Percentiles rank a stretch among this genome's conserved stretches.
These are phyloP conservation scores for Miniopterus natalensis DNA, from an alignment of 2,113 vertebrate species.

Conservation along the genomic window DNA sequence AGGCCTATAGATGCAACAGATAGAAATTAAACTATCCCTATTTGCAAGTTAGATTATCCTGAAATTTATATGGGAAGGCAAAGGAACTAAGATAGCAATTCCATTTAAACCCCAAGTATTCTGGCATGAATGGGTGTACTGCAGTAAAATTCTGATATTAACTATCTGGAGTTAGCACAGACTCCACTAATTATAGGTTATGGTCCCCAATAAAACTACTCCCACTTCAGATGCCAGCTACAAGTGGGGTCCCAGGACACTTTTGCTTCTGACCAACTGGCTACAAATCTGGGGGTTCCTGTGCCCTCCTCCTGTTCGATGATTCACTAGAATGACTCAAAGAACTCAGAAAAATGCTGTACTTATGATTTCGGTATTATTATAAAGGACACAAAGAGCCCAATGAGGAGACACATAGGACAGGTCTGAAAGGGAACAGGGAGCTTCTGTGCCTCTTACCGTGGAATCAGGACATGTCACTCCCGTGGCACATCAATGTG, in stretches of 20 bases:
- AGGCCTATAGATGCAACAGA: not conserved
- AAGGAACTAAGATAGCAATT: not conserved
- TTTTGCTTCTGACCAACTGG: not conserved
- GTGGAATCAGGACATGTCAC: not conserved
- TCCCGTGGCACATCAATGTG: rapidly evolving
- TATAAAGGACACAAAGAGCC: not conserved
- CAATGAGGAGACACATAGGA: not conserved
- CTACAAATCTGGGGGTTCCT: not conserved
- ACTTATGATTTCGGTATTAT: not conserved
- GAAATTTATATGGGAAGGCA: not conserved
- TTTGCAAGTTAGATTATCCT: not conserved
- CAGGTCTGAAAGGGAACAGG: not conserved
- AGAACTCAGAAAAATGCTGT: not conserved
- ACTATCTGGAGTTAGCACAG: not conserved
- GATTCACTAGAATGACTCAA: not conserved
- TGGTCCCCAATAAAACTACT: not conserved
- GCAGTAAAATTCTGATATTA: not conserved
- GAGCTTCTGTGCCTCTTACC: not conserved
- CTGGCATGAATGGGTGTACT: not conserved
- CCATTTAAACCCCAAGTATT: not conserved
- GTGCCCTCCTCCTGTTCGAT: not conserved
- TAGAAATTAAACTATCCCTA: not conserved
- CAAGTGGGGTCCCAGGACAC: not conserved
- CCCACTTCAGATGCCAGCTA: not conserved
- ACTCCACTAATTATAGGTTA: not conserved